Evolutionary conservation across 2,113 vertebrate species (phyloP).

Genomic region (Tricholaema leucomelas): DNA sequence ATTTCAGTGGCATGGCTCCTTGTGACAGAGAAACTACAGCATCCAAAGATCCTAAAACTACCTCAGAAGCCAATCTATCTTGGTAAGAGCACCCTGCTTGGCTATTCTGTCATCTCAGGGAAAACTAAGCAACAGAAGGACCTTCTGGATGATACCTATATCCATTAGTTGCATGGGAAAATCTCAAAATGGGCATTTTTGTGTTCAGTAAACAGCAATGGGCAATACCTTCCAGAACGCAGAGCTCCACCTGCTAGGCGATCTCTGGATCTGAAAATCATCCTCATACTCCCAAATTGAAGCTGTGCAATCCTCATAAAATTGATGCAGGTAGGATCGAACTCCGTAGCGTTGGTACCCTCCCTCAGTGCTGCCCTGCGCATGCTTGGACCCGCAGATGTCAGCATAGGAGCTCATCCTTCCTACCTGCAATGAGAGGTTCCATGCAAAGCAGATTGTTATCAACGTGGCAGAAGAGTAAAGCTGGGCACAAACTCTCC

Average conservation of each 20-base stretch:
- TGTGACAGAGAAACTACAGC: neutral
- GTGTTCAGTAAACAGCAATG: neutral
- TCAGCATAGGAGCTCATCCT: slow-evolving; percentile 93
- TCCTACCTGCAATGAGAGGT: slow-evolving; percentile 79
- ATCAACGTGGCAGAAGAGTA: rapidly evolving
- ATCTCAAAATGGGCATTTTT: neutral
- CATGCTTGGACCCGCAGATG: slow-evolving; percentile 83
- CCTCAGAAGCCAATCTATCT: neutral
- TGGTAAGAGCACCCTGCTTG: neutral
- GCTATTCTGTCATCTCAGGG: neutral
- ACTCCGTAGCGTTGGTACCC: slow-evolving; percentile 91
- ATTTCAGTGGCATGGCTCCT: neutral
- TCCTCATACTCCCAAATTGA: slow-evolving; percentile 98
- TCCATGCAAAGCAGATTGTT: neutral
- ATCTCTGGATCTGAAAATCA: slow-evolving; percentile 99
- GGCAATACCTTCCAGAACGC: slow-evolving; percentile 93
- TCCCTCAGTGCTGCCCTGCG: slow-evolving; percentile 72
- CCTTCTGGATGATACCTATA: neutral
- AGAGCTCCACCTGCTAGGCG: slow-evolving; percentile 94
- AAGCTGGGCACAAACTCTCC: neutral
- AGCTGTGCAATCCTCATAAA: slow-evolving; percentile 98
- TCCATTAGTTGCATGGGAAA: neutral
- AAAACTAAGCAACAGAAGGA: neutral
- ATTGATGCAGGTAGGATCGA: slow-evolving; percentile 98
- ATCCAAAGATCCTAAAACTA: neutral